phyloP scores from a whole-genome alignment of 2,113 vertebrate species.

The Paramormyrops kingsleyae region DNA sequence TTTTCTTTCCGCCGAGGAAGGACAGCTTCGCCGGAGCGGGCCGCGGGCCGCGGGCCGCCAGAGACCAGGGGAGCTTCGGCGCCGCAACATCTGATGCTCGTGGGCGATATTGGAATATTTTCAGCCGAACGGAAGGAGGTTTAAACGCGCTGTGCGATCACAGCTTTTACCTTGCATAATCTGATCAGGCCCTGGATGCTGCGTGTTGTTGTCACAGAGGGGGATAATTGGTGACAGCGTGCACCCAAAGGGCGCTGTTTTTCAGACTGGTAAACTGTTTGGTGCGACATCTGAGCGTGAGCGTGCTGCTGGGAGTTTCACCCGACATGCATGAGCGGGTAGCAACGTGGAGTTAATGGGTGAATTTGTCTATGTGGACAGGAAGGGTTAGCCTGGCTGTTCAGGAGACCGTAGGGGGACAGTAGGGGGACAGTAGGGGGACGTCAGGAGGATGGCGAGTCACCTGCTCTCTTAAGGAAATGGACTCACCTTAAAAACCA shows the following conservation, averaged over 20 bases:
- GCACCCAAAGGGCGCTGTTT: not conserved
- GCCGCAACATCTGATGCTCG: not conserved
- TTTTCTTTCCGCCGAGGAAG: not conserved
- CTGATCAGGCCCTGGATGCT: constrained; percentile 3
- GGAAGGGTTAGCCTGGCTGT: not conserved
- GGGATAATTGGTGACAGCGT: constrained; percentile 31
- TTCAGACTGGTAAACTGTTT: constrained; percentile 7
- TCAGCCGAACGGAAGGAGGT: not conserved
- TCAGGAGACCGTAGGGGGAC: not conserved
- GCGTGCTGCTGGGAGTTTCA: constrained; percentile 27
- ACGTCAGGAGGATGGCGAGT: not conserved
- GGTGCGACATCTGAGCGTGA: constrained; percentile 20
- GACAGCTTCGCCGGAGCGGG: not conserved
- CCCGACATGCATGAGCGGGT: constrained; percentile 29
- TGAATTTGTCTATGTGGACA: not conserved
- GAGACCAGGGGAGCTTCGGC: not conserved
- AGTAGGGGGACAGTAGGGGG: not conserved
- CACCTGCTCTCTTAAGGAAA: not conserved
- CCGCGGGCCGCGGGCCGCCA: not conserved
- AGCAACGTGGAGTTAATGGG: constrained; percentile 33
- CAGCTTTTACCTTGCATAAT: constrained; percentile 1
- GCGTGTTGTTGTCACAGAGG: constrained; percentile 22
- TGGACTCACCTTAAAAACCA: not conserved
- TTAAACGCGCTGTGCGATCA: not conserved
- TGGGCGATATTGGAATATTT: not conserved